Percentiles rank a stretch among this genome's conserved stretches.
Conservation (phyloP, 2,797 vertebrate species). For the Tragelaphus oryx region DNA sequence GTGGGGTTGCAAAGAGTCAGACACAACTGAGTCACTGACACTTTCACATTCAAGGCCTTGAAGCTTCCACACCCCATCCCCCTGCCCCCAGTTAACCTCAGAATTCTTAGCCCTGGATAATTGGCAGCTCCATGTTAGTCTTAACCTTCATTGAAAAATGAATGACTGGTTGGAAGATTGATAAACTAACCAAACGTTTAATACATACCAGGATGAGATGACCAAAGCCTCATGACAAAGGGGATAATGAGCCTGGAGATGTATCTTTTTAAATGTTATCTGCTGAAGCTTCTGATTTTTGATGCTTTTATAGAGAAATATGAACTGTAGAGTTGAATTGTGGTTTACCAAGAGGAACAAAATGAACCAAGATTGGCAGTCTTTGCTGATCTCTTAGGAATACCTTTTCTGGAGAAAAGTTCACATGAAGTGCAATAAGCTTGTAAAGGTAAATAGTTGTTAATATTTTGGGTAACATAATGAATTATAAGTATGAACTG, state of each 20-base stretch:
- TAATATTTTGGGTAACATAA: slow-evolving; percentile 25
- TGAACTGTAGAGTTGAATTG: slow-evolving; percentile 32
- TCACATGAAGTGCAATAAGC: slow-evolving; percentile 66
- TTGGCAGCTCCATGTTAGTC: neutral
- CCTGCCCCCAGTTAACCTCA: no score
- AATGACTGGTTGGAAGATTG: neutral
- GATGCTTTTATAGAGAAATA: slow-evolving; percentile 59
- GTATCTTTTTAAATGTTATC: neutral
- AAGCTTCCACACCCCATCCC: rapidly evolving
- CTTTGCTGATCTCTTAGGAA: slow-evolving; percentile 42
- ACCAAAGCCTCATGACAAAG: neutral
- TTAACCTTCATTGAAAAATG: neutral
- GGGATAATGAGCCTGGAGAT: neutral
- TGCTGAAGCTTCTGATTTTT: slow-evolving; percentile 40
- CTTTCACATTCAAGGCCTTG: neutral
- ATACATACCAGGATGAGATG: neutral
- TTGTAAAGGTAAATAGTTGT: neutral
- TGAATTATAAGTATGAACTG: neutral
- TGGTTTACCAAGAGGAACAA: slow-evolving; percentile 71
- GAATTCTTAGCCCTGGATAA: neutral
- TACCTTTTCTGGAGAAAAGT: slow-evolving; percentile 53
- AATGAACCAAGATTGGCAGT: slow-evolving; percentile 62
- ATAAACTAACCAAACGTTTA: neutral
- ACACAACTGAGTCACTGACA: neutral
- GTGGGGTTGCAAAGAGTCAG: neutral